Conservation (phyloP, 2,797 vertebrate genomes). For the Artibeus jamaicensis region DNA sequence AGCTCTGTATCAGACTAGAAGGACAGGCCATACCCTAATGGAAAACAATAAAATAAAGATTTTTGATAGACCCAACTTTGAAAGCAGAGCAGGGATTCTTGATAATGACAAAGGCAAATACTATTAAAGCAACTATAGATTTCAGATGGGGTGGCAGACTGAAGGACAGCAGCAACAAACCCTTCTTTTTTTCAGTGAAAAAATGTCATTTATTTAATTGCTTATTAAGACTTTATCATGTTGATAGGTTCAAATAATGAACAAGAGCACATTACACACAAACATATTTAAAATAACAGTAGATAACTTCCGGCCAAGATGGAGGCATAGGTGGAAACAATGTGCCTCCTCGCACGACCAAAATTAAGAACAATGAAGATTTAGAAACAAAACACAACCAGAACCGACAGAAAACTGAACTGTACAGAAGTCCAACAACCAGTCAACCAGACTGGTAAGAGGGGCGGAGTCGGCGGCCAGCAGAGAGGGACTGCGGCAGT, state of each 20-base stretch:
- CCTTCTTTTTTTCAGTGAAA: background rate
- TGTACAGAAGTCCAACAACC: too few relatives aligned
- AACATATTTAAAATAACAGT: background rate
- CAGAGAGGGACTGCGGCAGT: too few relatives aligned
- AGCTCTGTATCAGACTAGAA: conserved; percentile 10
- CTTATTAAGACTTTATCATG: conserved; percentile 11
- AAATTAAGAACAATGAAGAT: too few relatives aligned
- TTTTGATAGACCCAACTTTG: background rate
- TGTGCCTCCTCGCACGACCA: too few relatives aligned
- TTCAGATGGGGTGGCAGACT: background rate
- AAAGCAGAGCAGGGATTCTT: conserved; percentile 17
- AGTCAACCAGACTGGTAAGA: too few relatives aligned
- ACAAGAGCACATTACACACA: background rate
- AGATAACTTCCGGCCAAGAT: background rate
- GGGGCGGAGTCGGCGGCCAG: too few relatives aligned
- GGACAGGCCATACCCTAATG: background rate
- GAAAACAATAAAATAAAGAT: background rate
- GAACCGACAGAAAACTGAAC: too few relatives aligned
- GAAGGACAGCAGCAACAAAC: background rate
- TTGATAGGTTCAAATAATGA: background rate
- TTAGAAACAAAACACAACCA: too few relatives aligned
- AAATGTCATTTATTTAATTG: conserved; percentile 55
- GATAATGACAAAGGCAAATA: conserved; percentile 32
- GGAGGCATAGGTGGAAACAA: too few relatives aligned
- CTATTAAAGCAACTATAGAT: background rate